Conservation (phyloP, 2,113 vertebrate species). For the Tragelaphus buxtoni region DNA sequence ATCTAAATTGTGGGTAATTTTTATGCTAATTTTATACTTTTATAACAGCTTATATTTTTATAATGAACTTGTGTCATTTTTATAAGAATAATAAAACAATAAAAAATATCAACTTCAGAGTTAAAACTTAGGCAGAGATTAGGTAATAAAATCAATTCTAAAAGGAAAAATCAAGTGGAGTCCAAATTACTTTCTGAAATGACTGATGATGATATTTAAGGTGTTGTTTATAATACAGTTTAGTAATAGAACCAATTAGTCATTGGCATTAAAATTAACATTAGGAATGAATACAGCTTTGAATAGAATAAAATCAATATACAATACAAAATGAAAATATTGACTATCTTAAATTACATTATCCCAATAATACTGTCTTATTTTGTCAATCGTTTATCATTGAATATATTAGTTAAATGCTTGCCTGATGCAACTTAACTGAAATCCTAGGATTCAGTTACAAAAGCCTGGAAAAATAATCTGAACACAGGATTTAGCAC, state of each 20-base stretch:
- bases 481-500: neutral
- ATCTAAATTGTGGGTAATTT: no score
- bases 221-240: neutral
- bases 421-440: neutral
- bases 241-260: neutral
- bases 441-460: neutral
- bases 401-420: neutral
- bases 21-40: no score
- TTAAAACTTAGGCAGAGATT: no score
- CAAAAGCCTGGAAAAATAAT: neutral
- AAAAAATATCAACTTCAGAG: no score
- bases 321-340: neutral
- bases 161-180: constrained; percentile 14
- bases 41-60: no score
- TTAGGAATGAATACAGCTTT: neutral
- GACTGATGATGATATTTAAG: neutral
- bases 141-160: neutral
- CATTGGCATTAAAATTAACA: neutral
- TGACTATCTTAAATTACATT: neutral
- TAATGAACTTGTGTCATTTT: no score
- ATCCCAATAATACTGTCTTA: neutral
- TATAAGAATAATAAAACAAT: no score
- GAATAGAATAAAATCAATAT: neutral
- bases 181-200: neutral
- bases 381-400: neutral